A percentile compares a stretch with the other conserved stretches of the same genome.
These are phyloP conservation scores for Tricholaema leucomelas DNA, from an alignment of 2,113 vertebrate genomes.

Conservation along the genomic window DNA sequence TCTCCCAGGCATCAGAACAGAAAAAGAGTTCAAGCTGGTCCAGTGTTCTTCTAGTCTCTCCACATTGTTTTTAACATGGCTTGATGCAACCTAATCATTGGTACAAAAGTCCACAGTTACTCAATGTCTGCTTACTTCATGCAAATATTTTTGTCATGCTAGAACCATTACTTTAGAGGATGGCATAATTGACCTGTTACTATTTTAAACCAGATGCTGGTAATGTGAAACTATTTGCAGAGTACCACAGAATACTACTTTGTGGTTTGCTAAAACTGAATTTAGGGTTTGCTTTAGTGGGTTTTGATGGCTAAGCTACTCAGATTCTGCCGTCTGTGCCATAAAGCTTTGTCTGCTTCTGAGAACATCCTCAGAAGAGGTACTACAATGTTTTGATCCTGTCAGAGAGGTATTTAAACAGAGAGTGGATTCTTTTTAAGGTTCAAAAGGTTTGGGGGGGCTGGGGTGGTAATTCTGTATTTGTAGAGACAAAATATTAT, in stretches of 20 bases:
- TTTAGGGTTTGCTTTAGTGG: neutral
- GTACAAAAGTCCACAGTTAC: slow-evolving; percentile 41
- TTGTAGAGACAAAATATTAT: neutral
- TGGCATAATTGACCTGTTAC: slow-evolving; percentile 35
- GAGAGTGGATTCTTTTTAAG: neutral
- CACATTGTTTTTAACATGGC: neutral
- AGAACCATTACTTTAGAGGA: slow-evolving; percentile 1
- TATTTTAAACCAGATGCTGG: slow-evolving; percentile 37
- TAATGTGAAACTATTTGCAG: neutral
- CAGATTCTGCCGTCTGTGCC: neutral
- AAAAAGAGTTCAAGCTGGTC: accelerated
- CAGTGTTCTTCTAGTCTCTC: neutral
- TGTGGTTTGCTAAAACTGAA: neutral
- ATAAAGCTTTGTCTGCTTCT: neutral
- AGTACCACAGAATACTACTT: neutral
- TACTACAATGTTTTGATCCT: neutral
- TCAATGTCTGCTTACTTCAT: slow-evolving; percentile 18
- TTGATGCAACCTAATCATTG: neutral
- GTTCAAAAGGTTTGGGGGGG: neutral
- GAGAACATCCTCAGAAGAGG: neutral
- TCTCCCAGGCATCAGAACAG: neutral
- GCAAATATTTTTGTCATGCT: slow-evolving; percentile 56
- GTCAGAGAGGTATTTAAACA: neutral
- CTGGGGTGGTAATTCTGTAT: neutral
- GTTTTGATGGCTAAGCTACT: neutral